Conservation (phyloP, 2,888 invertebrate species). For the Drosophila nigricruria region DNA sequence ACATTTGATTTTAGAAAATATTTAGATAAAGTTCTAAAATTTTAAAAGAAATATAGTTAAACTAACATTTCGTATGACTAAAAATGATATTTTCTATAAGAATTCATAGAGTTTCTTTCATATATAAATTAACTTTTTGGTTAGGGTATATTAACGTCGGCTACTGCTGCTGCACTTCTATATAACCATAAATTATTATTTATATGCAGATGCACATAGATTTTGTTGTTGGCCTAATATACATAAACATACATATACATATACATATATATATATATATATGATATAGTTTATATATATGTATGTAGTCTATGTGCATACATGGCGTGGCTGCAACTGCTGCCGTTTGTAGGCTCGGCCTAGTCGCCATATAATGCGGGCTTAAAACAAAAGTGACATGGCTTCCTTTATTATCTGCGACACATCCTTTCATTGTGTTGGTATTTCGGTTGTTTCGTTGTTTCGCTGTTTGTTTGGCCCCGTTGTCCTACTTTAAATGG, state of each 20-base stretch:
- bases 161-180: neutral
- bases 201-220: neutral
- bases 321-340: neutral
- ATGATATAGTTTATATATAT: neutral
- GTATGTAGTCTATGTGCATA: neutral
- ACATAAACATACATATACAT: neutral
- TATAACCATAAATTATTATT: conserved; percentile 3
- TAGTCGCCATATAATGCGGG: conserved; percentile 72
- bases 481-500: conserved; percentile 78
- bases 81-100: no score
- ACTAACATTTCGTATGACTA: no score
- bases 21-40: no score
- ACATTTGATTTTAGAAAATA: no score
- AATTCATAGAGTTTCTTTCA: no score
- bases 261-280: neutral
- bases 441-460: conserved; percentile 26
- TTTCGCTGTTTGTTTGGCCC: conserved; percentile 45
- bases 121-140: neutral
- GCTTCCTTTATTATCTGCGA: conserved; percentile 77
- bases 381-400: conserved; percentile 76
- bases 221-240: neutral
- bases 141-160: neutral
- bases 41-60: no score
- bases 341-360: conserved; percentile 37
- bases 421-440: conserved; percentile 69